Percentiles rank a stretch among this genome's conserved stretches.
Evolutionary conservation across 2,113 vertebrate genomes (phyloP).

Genomic region (Pygoscelis adeliae): DNA sequence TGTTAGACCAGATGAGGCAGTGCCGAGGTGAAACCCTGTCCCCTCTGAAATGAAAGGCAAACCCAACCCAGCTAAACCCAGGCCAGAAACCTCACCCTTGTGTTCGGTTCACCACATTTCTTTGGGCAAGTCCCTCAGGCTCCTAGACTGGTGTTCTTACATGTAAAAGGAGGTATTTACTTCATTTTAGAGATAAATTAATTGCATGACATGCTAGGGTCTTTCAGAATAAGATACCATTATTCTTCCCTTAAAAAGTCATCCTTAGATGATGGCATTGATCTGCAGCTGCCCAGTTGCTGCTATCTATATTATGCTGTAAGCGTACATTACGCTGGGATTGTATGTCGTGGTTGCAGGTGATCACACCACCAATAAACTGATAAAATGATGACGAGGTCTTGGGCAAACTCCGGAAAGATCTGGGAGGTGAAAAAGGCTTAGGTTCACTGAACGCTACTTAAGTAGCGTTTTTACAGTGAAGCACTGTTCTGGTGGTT

Average conservation of each 20-base stretch:
- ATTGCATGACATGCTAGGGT: neutral
- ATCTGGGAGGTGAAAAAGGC: neutral
- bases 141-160: neutral
- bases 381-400: neutral
- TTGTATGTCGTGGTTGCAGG: fast-evolving
- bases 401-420: neutral
- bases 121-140: neutral
- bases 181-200: neutral
- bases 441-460: neutral
- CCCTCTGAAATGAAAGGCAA: neutral
- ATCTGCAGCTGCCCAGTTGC: neutral
- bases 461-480: neutral
- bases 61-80: fast-evolving
- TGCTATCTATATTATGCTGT: neutral
- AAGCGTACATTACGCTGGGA: neutral
- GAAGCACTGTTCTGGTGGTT: neutral
- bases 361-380: neutral
- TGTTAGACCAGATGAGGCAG: neutral
- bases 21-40: neutral
- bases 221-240: neutral
- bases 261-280: fast-evolving
- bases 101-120: neutral
- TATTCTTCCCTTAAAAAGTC: neutral
- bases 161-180: neutral
- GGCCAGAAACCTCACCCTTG: neutral